phyloP scores from a whole-genome alignment of 2,888 invertebrate species.

The Ochlodes sylvanus region DNA sequence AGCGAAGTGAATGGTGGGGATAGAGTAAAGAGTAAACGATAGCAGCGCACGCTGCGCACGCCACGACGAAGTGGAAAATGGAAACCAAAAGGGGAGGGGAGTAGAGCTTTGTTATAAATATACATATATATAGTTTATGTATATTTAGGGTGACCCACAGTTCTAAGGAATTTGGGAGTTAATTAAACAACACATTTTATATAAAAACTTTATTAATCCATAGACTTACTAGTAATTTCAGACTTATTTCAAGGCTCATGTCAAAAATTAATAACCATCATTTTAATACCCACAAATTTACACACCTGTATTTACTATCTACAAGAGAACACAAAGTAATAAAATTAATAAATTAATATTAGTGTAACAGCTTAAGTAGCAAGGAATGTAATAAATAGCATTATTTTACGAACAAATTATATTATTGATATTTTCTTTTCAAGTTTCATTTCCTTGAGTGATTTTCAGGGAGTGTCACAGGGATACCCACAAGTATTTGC shows the following conservation, averaged over 20 bases:
- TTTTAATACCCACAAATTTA: conserved; percentile 10
- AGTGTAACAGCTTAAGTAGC: not conserved
- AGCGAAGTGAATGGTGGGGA: no score
- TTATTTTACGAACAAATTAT: not conserved
- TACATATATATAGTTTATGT: no score
- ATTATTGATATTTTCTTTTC: not conserved
- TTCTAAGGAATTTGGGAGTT: no score
- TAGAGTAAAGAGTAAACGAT: no score
- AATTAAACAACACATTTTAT: not conserved
- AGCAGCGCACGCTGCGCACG: no score
- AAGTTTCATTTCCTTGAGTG: not conserved
- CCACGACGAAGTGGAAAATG: no score
- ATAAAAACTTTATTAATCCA: not conserved
- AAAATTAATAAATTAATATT: not conserved
- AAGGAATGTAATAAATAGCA: not conserved
- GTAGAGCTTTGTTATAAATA: no score
- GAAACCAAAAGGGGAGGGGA: no score
- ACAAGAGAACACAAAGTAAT: not conserved
- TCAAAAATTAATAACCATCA: conserved; percentile 22
- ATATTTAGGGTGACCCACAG: no score
- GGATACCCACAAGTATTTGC: conserved; percentile 67
- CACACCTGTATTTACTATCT: not conserved
- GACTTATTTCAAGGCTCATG: conserved; percentile 9
- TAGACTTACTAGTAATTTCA: not conserved
- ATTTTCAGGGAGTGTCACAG: conserved; percentile 46